phyloP scores from a whole-genome alignment of 2,888 invertebrate genomes.

The Acrocera orbiculus region DNA sequence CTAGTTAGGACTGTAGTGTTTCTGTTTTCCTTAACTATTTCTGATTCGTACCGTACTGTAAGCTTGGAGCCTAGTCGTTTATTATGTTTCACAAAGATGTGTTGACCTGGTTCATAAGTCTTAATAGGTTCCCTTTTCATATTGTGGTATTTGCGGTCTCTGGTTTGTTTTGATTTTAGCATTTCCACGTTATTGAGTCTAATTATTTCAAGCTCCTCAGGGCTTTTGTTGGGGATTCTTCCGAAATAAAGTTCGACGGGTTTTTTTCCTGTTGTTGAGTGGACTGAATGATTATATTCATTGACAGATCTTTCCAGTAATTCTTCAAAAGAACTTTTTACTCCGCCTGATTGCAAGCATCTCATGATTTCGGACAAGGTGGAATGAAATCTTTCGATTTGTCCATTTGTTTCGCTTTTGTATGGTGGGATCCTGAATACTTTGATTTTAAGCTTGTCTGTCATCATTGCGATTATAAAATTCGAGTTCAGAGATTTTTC shows the following conservation, averaged over 20 bases:
- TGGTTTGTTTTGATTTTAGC: constrained; percentile 6
- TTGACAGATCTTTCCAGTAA: constrained; percentile 9
- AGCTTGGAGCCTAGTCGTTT: constrained; percentile 8
- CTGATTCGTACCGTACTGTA: not conserved
- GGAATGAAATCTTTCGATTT: constrained; percentile 12
- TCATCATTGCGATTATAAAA: constrained; percentile 10
- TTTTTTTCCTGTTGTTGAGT: constrained; percentile 10
- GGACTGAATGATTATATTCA: constrained; percentile 11
- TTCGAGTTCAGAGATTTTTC: constrained; percentile 12
- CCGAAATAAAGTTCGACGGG: constrained; percentile 11
- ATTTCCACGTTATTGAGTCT: constrained; percentile 4
- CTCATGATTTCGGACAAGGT: constrained; percentile 12
- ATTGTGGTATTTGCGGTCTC: constrained; percentile 7
- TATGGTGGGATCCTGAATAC: constrained; percentile 10
- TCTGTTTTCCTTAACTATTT: constrained; percentile 1
- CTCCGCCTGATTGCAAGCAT: constrained; percentile 9
- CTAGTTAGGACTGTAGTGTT: constrained; percentile 7
- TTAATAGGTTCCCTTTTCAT: constrained; percentile 10
- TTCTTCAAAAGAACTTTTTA: constrained; percentile 8
- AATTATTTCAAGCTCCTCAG: constrained; percentile 6
- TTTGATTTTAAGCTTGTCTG: constrained; percentile 11
- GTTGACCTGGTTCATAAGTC: constrained; percentile 10
- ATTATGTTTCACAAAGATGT: constrained; percentile 8
- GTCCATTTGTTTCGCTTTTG: constrained; percentile 9
- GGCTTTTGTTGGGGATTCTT: constrained; percentile 5